phyloP scores from a whole-genome alignment of 2,888 invertebrate species.

The Drosophila cognata region DNA sequence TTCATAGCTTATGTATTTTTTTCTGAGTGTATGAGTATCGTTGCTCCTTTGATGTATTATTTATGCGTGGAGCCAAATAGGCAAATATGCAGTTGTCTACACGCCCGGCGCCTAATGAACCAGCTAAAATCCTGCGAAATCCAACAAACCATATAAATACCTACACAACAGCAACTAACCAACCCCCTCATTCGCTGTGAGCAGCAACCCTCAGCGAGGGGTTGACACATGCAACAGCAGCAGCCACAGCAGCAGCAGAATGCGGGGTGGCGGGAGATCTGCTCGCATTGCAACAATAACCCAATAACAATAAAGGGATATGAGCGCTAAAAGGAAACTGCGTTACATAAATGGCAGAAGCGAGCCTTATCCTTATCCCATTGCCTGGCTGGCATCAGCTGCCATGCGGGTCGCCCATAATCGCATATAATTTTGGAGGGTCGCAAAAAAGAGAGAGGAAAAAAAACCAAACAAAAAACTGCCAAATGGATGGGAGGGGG shows the following conservation, averaged over 20 bases:
- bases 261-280: slow-evolving; percentile 7
- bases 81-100: slow-evolving; percentile 45
- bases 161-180: slow-evolving; percentile 44
- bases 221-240: slow-evolving; percentile 67
- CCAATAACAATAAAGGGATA: slow-evolving; percentile 73
- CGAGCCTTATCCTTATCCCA: slow-evolving; percentile 46
- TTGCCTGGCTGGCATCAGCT: slow-evolving; percentile 63
- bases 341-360: slow-evolving; percentile 38
- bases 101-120: slow-evolving; percentile 63
- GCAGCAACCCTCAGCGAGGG: slow-evolving; percentile 26
- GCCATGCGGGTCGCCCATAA: slow-evolving; percentile 73
- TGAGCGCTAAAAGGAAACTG: slow-evolving; percentile 55
- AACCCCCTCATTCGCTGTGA: slow-evolving; percentile 18
- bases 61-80: slow-evolving; percentile 42
- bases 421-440: slow-evolving; percentile 64
- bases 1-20: neutral
- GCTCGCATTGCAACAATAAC: slow-evolving; percentile 72
- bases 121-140: slow-evolving; percentile 59
- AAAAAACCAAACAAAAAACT: slow-evolving; percentile 19
- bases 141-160: slow-evolving; percentile 70
- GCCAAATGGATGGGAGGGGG: neutral
- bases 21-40: neutral
- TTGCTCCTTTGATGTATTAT: slow-evolving; percentile 63
- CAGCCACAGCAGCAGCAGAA: neutral
- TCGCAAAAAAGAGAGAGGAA: slow-evolving; percentile 27